phyloP scores from a whole-genome alignment of 2,888 invertebrate genomes.

The Pocota personata region DNA sequence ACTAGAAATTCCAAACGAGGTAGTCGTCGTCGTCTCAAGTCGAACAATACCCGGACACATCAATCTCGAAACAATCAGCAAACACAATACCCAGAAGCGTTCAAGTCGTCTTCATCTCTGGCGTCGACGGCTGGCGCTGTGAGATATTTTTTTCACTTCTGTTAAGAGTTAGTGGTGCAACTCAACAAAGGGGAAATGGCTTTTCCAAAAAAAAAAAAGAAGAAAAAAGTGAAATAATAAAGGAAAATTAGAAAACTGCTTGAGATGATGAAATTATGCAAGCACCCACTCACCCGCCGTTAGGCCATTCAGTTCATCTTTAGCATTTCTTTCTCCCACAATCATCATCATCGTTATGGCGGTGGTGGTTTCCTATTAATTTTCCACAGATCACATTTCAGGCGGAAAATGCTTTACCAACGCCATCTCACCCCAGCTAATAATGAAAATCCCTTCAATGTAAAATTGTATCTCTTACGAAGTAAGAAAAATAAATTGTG shows the following conservation, averaged over 20 bases:
- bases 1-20: slow-evolving; percentile 37
- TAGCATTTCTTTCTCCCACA: slow-evolving; percentile 35
- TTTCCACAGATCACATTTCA: slow-evolving; percentile 69
- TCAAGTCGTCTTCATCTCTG: slow-evolving; percentile 45
- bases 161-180: slow-evolving; percentile 4
- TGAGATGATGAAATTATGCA: slow-evolving; percentile 63
- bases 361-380: slow-evolving; percentile 40
- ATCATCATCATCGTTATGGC: slow-evolving; percentile 14
- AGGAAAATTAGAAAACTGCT: slow-evolving; percentile 58
- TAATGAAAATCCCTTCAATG: slow-evolving; percentile 45
- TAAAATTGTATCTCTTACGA: background rate
- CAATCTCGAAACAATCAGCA: slow-evolving; percentile 45
- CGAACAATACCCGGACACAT: slow-evolving; percentile 68
- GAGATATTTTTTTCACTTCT: slow-evolving; percentile 12
- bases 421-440: slow-evolving; percentile 32
- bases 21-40: slow-evolving; percentile 14
- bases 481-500: slow-evolving; percentile 42
- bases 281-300: slow-evolving; percentile 45
- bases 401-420: slow-evolving; percentile 55
- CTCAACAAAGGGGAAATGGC: slow-evolving; percentile 42
- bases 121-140: background rate
- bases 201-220: slow-evolving; percentile 25
- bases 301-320: slow-evolving; percentile 31
- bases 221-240: slow-evolving; percentile 1
- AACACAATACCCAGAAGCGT: slow-evolving; percentile 64